phyloP scores from a whole-genome alignment of 2,113 vertebrate species.

The Rhea pennata region DNA sequence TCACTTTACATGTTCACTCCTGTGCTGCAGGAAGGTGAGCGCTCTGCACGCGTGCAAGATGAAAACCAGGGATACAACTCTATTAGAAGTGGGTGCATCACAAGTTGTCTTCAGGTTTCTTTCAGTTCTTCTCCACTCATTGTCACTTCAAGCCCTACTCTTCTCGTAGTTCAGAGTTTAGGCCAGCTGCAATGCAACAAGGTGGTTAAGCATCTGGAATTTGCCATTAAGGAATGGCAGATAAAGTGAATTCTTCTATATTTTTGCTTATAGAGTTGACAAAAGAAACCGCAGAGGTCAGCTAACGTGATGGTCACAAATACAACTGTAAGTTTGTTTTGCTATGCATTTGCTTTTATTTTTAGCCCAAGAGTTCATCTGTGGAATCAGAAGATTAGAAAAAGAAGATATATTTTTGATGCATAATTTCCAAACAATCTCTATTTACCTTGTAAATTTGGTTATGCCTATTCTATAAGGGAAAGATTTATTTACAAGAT shows the following conservation, averaged over 20 bases:
- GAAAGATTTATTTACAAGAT: not conserved
- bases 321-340: not conserved
- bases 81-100: not conserved
- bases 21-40: not conserved
- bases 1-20: not conserved
- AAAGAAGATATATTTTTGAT: not conserved
- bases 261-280: not conserved
- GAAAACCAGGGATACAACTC: not conserved
- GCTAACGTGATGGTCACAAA: not conserved
- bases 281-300: not conserved
- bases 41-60: not conserved
- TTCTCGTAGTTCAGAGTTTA: not conserved
- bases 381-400: not conserved
- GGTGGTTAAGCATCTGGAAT: not conserved
- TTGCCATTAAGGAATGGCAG: not conserved
- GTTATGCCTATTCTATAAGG: not conserved
- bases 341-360: not conserved
- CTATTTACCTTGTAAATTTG: not conserved
- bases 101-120: not conserved
- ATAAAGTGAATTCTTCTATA: too few relatives aligned
- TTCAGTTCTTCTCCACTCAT: not conserved
- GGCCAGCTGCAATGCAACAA: not conserved
- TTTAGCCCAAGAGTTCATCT: not conserved
- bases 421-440: not conserved
- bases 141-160: not conserved